Conservation (phyloP, 2,888 invertebrate species). For the Drepanosiphum platanoidis region DNA sequence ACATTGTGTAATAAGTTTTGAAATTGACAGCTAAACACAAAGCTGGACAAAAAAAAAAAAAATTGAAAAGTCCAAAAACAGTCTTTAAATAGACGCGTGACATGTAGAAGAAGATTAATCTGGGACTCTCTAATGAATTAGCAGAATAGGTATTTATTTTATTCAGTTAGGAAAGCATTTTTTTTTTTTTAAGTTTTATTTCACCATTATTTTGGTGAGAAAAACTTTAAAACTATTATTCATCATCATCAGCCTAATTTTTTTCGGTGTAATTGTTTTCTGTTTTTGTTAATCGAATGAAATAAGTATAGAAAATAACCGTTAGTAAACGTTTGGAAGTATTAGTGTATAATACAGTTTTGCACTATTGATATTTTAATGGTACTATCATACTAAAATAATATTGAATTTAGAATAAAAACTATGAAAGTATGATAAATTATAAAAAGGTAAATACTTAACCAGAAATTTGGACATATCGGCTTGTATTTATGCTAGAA, state of each 20-base stretch:
- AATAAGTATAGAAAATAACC: neutral
- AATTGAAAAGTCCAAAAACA: neutral
- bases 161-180: neutral
- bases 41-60: neutral
- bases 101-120: neutral
- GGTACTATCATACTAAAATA: too few species aligned
- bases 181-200: neutral
- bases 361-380: too few species aligned
- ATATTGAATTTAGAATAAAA: neutral
- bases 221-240: neutral
- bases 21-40: constrained; percentile 31
- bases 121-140: neutral
- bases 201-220: neutral
- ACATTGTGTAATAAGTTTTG: constrained; percentile 17
- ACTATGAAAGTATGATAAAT: neutral
- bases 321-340: neutral
- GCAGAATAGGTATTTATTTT: neutral
- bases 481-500: constrained; percentile 30
- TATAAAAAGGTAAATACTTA: neutral
- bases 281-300: neutral
- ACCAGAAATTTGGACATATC: neutral
- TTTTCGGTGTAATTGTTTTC: neutral
- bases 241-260: neutral
- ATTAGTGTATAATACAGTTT: too few species aligned
- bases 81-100: neutral